Evolutionary conservation across 1,140 invertebrate species (phyloP).

Genomic region (Achatina immaculata): DNA sequence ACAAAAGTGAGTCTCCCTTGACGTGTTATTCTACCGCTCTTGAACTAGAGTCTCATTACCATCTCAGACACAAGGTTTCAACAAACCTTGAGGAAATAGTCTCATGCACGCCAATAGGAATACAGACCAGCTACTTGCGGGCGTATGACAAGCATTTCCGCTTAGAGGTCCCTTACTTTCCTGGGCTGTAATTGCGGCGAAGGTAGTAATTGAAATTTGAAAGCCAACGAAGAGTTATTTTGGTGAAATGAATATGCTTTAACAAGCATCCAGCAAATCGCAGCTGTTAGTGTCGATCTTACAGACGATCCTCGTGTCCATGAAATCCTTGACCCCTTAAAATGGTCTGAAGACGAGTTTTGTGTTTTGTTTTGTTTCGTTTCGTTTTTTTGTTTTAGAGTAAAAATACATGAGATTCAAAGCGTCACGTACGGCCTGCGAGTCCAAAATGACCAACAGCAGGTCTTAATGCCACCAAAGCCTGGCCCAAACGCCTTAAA

Average conservation of each 20-base stretch:
- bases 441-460: too few species aligned
- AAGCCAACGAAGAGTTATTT: constrained; percentile 16
- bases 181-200: neutral
- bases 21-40: constrained; percentile 22
- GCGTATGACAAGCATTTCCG: constrained; percentile 30
- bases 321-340: neutral
- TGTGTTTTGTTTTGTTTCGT: too few species aligned
- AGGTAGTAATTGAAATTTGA: constrained; percentile 36
- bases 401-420: too few species aligned
- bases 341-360: neutral
- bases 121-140: neutral
- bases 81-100: constrained; percentile 9
- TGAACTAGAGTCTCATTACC: constrained; percentile 8
- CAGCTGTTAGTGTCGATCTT: neutral
- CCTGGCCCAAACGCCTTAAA: too few species aligned
- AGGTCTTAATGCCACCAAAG: too few species aligned
- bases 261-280: neutral
- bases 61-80: neutral
- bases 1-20: constrained; percentile 25
- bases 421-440: too few species aligned
- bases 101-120: constrained; percentile 5
- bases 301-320: neutral
- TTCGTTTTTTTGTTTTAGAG: too few species aligned
- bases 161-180: neutral
- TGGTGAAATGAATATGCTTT: constrained; percentile 20